Percentiles rank a stretch among this genome's conserved stretches.
These are phyloP conservation scores for Podilymbus podiceps DNA, from an alignment of 2,113 vertebrate species.

Conservation along the genomic window DNA sequence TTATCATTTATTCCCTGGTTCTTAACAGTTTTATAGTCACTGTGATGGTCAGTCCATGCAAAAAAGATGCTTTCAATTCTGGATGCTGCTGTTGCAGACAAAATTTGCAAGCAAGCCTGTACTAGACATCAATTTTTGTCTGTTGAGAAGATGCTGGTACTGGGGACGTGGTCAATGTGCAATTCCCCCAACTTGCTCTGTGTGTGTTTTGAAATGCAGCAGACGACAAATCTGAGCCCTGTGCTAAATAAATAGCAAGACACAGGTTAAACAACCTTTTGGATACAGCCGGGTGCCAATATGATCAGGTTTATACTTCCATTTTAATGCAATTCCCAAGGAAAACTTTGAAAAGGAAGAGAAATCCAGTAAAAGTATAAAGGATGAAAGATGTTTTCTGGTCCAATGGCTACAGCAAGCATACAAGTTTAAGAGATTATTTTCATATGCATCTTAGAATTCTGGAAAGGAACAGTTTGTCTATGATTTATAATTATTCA, in stretches of 20 bases:
- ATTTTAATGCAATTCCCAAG: background rate
- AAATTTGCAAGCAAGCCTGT: background rate
- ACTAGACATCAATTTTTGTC: accelerated
- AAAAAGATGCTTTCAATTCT: background rate
- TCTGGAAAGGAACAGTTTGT: conserved; percentile 34
- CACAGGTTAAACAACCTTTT: background rate
- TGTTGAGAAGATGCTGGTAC: background rate
- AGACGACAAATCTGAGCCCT: background rate
- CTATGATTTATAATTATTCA: conserved; percentile 54
- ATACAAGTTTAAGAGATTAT: background rate
- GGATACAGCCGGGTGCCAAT: background rate
- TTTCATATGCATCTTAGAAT: background rate
- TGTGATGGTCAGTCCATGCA: background rate
- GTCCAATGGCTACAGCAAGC: background rate
- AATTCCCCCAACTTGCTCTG: background rate
- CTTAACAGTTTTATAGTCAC: background rate
- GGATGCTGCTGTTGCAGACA: background rate
- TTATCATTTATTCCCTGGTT: background rate
- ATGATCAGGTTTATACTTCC: background rate
- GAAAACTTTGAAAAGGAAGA: background rate
- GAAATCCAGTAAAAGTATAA: background rate
- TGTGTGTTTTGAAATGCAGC: background rate
- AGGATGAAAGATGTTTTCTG: background rate
- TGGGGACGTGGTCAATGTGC: background rate
- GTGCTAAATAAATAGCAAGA: background rate